A percentile compares a stretch with the other conserved stretches of the same genome.
Conservation (phyloP, 1,140 invertebrate genomes). For the Sycophaga agraensis region DNA sequence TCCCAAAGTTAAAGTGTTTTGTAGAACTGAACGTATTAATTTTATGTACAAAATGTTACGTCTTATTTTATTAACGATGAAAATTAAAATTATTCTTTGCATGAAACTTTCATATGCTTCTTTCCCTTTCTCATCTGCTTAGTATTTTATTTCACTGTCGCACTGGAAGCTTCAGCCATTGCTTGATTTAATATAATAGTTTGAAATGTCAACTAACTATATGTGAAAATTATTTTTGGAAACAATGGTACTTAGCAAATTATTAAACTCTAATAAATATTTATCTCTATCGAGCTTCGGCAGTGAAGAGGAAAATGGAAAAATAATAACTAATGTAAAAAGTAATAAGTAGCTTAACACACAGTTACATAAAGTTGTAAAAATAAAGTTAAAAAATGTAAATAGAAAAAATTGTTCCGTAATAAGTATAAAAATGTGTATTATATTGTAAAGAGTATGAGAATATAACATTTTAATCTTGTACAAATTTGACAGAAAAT, state of each 20-base stretch:
- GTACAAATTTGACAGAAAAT: background rate
- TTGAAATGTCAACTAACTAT: slow-evolving; percentile 4
- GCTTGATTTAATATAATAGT: slow-evolving; percentile 13
- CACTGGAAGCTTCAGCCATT: slow-evolving; percentile 30
- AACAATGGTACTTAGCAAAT: background rate
- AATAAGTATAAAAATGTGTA: background rate
- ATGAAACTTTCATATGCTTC: background rate
- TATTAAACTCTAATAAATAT: slow-evolving; percentile 10
- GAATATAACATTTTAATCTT: background rate
- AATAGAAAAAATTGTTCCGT: background rate
- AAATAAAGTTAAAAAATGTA: background rate
- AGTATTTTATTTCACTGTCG: slow-evolving; percentile 1
- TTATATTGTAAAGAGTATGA: background rate
- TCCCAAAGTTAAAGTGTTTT: background rate
- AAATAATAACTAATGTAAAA: slow-evolving; percentile 8
- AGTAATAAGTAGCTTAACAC: slow-evolving; percentile 2
- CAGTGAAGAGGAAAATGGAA: slow-evolving; percentile 10
- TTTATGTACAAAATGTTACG: background rate
- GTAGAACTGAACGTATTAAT: background rate
- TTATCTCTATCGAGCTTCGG: slow-evolving; percentile 25
- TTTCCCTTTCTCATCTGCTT: slow-evolving; percentile 6
- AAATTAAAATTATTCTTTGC: background rate
- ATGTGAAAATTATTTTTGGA: slow-evolving; percentile 5
- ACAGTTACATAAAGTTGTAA: slow-evolving; percentile 1
- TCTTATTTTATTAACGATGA: background rate